Evolutionary conservation across 2,888 invertebrate species (phyloP).

Genomic region (Malthinus seriepunctatus): DNA sequence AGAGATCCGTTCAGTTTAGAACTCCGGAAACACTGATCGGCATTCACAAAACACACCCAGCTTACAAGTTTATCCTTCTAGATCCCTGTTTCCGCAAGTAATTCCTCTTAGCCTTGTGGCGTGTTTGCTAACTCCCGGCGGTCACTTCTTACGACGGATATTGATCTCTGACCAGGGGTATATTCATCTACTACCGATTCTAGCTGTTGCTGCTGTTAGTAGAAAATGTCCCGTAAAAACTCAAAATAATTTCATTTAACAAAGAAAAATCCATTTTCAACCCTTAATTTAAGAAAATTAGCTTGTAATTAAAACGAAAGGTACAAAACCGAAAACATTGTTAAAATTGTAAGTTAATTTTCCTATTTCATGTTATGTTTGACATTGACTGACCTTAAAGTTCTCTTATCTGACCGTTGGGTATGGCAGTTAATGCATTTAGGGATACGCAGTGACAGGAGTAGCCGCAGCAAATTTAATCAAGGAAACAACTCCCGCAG

Average conservation of each 20-base stretch:
- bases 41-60: conserved; percentile 48
- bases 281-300: not conserved
- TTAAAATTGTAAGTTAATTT: conserved; percentile 21
- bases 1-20: conserved; percentile 31
- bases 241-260: too few relatives aligned
- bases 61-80: conserved; percentile 50
- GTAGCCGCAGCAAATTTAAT: conserved; percentile 43
- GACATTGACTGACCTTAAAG: conserved; percentile 36
- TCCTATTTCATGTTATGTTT: conserved; percentile 30
- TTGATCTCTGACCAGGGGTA: conserved; percentile 41
- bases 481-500: conserved; percentile 37
- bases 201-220: conserved; percentile 21
- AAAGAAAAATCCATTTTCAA: not conserved
- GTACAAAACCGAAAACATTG: not conserved
- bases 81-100: conserved; percentile 51
- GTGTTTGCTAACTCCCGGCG: conserved; percentile 44
- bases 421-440: conserved; percentile 41
- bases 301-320: not conserved
- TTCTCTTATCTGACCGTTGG: conserved; percentile 36
- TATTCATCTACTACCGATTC: conserved; percentile 29
- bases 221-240: conserved; percentile 11
- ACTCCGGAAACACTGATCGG: conserved; percentile 42
- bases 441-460: conserved; percentile 37
- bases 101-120: conserved; percentile 46
- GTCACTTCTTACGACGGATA: conserved; percentile 45